A percentile compares a stretch with the other conserved stretches of the same genome.
Conservation (phyloP, 1,140 invertebrate species). For the Tribolium madens region DNA sequence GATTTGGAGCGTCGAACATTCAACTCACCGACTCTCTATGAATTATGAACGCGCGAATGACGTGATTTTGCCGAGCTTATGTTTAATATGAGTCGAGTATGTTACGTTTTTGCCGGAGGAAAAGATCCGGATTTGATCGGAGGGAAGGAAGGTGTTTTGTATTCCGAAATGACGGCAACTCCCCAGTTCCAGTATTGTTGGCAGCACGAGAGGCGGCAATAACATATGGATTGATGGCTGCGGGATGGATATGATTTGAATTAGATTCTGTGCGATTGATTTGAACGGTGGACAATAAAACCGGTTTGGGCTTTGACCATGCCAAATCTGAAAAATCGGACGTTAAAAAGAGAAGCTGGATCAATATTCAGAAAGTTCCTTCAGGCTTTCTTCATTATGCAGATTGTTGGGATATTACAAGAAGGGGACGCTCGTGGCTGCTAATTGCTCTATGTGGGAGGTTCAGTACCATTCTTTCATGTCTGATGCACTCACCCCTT, state of each 20-base stretch:
- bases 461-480: not conserved
- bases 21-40: conserved; percentile 13
- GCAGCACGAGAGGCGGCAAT: conserved; percentile 12
- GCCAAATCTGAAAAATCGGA: not conserved
- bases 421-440: not conserved
- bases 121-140: not conserved
- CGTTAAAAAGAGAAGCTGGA: not conserved
- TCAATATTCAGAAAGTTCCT: not conserved
- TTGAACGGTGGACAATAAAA: conserved; percentile 21
- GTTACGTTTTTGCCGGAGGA: not conserved
- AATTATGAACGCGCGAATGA: conserved; percentile 34
- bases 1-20: not conserved
- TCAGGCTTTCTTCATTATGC: not conserved
- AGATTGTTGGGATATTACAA: not conserved
- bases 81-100: conserved; percentile 7
- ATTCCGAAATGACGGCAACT: conserved; percentile 17
- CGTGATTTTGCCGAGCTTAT: conserved; percentile 22
- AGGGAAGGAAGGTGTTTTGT: not conserved
- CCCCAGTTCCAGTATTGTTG: conserved; percentile 33
- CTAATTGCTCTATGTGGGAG: not conserved
- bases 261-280: conserved; percentile 42
- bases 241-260: conserved; percentile 37
- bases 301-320: not conserved
- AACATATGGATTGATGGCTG: conserved; percentile 40
- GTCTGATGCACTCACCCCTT: not conserved